Evolutionary conservation across 2,888 invertebrate genomes (phyloP).

Genomic region (Xiphydria camelus): DNA sequence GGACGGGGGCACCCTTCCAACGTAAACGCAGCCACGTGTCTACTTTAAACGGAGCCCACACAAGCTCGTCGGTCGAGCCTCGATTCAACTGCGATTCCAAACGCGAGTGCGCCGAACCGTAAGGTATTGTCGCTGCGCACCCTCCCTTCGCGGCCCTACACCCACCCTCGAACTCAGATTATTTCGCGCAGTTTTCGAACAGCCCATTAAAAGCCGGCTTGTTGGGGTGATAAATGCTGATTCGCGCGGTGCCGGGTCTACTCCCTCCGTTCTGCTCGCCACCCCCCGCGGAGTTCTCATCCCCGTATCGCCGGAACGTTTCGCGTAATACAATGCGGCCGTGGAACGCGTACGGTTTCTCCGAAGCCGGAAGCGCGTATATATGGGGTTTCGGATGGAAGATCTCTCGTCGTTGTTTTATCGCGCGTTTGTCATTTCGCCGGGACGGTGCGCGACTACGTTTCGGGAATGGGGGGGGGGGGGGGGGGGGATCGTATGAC

Average conservation of each 20-base stretch:
- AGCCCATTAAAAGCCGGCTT: slow-evolving; percentile 50
- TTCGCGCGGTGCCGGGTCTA: slow-evolving; percentile 31
- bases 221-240: slow-evolving; percentile 51
- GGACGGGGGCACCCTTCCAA: slow-evolving; percentile 36
- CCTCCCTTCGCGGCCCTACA: slow-evolving; percentile 25
- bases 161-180: slow-evolving; percentile 31
- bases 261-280: slow-evolving; percentile 11
- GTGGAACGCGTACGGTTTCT: too few species aligned
- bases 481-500: too few species aligned
- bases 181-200: slow-evolving; percentile 52
- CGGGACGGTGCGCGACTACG: too few species aligned
- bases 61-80: slow-evolving; percentile 17
- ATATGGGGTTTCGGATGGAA: too few species aligned
- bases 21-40: slow-evolving; percentile 54
- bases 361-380: too few species aligned
- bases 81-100: slow-evolving; percentile 36
- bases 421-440: too few species aligned
- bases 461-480: too few species aligned
- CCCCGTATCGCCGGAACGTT: not conserved
- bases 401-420: too few species aligned
- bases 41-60: slow-evolving; percentile 47
- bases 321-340: not conserved
- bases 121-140: slow-evolving; percentile 43
- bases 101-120: slow-evolving; percentile 45
- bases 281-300: slow-evolving; percentile 24